A percentile compares a stretch with the other conserved stretches of the same genome.
These are phyloP conservation scores for Graptemys geographica DNA, from an alignment of 2,797 vertebrate genomes.

Conservation along the genomic window DNA sequence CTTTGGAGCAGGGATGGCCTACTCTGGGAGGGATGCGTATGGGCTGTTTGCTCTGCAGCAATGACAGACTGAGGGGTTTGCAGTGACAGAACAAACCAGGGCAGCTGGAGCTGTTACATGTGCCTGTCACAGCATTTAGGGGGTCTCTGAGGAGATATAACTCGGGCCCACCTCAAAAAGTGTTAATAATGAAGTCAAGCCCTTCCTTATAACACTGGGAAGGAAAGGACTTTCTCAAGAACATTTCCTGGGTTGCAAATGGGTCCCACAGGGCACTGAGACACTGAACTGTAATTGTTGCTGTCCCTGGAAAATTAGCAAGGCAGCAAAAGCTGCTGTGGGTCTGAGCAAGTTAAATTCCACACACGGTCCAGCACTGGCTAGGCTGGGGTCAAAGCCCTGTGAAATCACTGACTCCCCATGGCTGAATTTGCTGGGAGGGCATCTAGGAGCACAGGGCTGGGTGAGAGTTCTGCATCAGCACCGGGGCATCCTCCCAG, in stretches of 20 bases:
- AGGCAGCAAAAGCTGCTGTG: not conserved
- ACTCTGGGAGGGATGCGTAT: not conserved
- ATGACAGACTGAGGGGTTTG: rapidly evolving
- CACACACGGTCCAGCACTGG: not conserved
- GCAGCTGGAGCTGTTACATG: not conserved
- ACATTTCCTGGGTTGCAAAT: constrained; percentile 37
- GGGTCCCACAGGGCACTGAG: not conserved
- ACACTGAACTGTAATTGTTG: not conserved
- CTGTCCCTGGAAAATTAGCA: not conserved
- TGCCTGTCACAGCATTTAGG: not conserved
- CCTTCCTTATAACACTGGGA: not conserved
- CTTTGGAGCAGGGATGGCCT: not conserved
- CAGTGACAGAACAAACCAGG: not conserved
- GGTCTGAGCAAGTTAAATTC: not conserved
- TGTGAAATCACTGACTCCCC: not conserved
- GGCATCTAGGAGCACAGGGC: not conserved
- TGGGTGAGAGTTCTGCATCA: not conserved
- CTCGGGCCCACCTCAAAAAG: not conserved
- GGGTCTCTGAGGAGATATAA: not conserved
- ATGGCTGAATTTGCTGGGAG: not conserved
- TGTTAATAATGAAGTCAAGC: not conserved
- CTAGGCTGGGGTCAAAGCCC: constrained; percentile 32
- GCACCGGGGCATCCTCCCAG: not conserved
- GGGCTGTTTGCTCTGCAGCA: constrained; percentile 27
- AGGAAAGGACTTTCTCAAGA: constrained; percentile 47